Percentiles rank a stretch among this genome's conserved stretches.
phyloP scores from a whole-genome alignment of 2,797 vertebrate species.

The Girardinus metallicus region DNA sequence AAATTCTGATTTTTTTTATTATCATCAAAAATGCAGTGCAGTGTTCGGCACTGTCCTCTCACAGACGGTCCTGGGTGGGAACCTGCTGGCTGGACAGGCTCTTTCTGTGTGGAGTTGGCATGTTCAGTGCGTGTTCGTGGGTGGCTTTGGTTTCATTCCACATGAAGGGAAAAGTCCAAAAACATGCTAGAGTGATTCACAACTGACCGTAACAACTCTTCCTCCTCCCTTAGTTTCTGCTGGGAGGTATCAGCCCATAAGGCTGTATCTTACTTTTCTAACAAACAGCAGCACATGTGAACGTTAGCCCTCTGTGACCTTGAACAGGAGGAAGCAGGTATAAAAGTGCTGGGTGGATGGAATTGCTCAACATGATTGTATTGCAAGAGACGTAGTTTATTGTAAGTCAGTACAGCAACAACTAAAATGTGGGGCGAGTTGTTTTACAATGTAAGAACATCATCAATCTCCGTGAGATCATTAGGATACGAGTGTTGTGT shows the following conservation, averaged over 20 bases:
- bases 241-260: background rate
- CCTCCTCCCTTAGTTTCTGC: background rate
- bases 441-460: background rate
- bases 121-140: background rate
- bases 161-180: background rate
- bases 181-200: background rate
- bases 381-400: background rate
- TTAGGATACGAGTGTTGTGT: background rate
- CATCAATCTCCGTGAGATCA: background rate
- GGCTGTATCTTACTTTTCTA: background rate
- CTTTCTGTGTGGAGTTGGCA: constrained; percentile 6
- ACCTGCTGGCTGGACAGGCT: background rate
- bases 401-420: background rate
- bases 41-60: background rate
- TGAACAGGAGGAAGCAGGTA: background rate
- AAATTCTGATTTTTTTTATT: background rate
- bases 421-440: background rate
- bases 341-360: background rate
- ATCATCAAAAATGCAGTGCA: background rate
- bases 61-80: background rate
- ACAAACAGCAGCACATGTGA: background rate
- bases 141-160: background rate
- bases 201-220: background rate
- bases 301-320: background rate
- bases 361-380: background rate